Evolutionary conservation across 1,140 invertebrate species (phyloP).

Genomic region (Harpegnathos saltator): DNA sequence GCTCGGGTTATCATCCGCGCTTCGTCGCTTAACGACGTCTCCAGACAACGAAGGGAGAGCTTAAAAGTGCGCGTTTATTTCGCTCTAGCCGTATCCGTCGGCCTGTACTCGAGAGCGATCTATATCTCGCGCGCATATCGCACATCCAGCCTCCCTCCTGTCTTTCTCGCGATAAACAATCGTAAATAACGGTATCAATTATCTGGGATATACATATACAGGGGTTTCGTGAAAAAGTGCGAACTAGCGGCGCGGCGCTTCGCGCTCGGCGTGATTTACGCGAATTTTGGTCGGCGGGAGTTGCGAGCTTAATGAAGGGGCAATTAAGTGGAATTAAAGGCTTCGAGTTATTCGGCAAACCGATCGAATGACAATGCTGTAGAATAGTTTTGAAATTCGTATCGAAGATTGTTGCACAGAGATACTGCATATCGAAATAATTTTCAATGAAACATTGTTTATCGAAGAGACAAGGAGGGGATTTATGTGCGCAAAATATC

Average conservation of each 20-base stretch:
- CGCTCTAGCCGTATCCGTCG: conserved; percentile 15
- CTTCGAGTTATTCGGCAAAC: background rate
- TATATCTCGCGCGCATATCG: conserved; percentile 9
- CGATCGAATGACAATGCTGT: conserved; percentile 5
- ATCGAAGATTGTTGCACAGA: conserved; percentile 6
- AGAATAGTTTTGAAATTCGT: background rate
- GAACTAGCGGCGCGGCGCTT: conserved; percentile 3
- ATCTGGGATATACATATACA: background rate
- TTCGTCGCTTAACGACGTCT: conserved; percentile 54
- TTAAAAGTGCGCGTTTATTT: conserved; percentile 61
- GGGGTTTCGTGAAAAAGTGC: conserved; percentile 5
- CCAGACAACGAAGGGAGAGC: conserved; percentile 38
- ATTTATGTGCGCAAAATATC: background rate
- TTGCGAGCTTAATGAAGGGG: conserved; percentile 28
- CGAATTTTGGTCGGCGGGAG: conserved; percentile 7
- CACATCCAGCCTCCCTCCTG: background rate
- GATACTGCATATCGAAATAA: background rate
- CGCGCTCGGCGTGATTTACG: background rate
- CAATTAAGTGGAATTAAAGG: conserved; percentile 19
- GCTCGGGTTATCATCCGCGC: background rate
- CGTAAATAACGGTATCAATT: conserved; percentile 23
- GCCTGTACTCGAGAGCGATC: background rate
- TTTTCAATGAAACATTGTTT: background rate
- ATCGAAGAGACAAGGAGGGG: background rate
- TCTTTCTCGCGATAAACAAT: conserved; percentile 10